Percentiles rank a stretch among this genome's conserved stretches.
phyloP scores from a whole-genome alignment of 1,140 invertebrate genomes.

The Catajapyx aquilonaris region DNA sequence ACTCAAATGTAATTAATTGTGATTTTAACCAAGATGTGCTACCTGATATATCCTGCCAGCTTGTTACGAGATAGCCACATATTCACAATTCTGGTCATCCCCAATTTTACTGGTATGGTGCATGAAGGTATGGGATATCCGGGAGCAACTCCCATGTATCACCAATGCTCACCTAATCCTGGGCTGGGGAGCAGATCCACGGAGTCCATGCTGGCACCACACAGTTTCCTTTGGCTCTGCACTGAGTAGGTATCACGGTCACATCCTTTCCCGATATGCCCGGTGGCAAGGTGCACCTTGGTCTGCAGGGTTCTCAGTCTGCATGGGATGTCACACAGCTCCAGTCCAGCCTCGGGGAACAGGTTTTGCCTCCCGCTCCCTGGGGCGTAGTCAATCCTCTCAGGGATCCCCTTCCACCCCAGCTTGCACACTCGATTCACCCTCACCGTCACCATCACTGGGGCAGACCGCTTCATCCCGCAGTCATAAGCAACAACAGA shows the following conservation, averaged over 20 bases:
- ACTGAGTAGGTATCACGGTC: conserved; percentile 81
- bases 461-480: conserved; percentile 62
- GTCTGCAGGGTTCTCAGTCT: conserved; percentile 29
- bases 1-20: no score
- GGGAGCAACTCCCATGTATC: no score
- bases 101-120: no score
- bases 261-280: conserved; percentile 75
- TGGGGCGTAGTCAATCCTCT: conserved; percentile 77
- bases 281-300: conserved; percentile 46
- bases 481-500: conserved; percentile 92
- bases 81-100: no score
- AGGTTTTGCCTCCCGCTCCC: conserved; percentile 53
- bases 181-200: conserved; percentile 75
- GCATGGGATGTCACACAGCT: conserved; percentile 71
- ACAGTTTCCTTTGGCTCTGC: conserved; percentile 68
- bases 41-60: no score
- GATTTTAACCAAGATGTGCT: no score
- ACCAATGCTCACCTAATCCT: conserved; percentile 37
- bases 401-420: conserved; percentile 64
- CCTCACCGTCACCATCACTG: conserved; percentile 85
- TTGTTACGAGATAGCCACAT: no score
- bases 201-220: conserved; percentile 43
- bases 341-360: conserved; percentile 64
- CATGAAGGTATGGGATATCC: no score
- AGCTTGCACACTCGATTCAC: conserved; percentile 51